Evolutionary conservation across 2,797 vertebrate genomes (phyloP).

Genomic region (Semaprochilodus insignis): DNA sequence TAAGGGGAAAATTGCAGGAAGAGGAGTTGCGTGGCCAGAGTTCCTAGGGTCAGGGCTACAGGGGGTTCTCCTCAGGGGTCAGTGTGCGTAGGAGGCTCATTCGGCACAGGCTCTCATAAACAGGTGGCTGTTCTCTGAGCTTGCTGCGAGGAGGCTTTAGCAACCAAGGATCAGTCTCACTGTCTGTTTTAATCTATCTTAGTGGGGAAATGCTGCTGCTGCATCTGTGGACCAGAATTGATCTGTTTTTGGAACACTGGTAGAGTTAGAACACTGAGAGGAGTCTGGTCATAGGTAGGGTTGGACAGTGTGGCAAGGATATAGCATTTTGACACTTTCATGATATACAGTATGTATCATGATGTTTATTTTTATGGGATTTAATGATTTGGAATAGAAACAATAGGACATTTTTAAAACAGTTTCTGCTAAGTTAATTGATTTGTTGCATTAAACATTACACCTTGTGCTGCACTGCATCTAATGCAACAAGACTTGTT

Average conservation of each 20-base stretch:
- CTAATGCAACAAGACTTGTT: too few relatives aligned
- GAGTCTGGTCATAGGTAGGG: neutral
- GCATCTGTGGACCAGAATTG: conserved; percentile 27
- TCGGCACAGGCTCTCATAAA: conserved; percentile 42
- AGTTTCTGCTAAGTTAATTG: too few relatives aligned
- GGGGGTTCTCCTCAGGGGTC: conserved; percentile 69
- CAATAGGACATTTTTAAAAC: neutral
- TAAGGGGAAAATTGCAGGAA: conserved; percentile 84
- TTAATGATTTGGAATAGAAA: neutral
- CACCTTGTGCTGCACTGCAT: too few relatives aligned
- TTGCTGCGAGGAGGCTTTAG: conserved; percentile 69
- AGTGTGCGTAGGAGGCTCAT: conserved; percentile 66
- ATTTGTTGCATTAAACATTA: too few relatives aligned
- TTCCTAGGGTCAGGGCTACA: conserved; percentile 64
- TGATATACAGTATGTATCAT: neutral
- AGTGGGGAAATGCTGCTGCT: conserved; percentile 46
- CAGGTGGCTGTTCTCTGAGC: conserved; percentile 76
- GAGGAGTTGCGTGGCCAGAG: conserved; percentile 73
- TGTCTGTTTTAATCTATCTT: conserved; percentile 52
- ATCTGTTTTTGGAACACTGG: neutral
- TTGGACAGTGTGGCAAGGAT: neutral
- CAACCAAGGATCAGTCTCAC: conserved; percentile 58
- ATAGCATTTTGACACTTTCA: neutral
- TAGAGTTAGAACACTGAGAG: neutral
- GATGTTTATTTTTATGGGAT: too few relatives aligned